phyloP scores from a whole-genome alignment of 2,888 invertebrate species.

The Mechanitis mazaeus region DNA sequence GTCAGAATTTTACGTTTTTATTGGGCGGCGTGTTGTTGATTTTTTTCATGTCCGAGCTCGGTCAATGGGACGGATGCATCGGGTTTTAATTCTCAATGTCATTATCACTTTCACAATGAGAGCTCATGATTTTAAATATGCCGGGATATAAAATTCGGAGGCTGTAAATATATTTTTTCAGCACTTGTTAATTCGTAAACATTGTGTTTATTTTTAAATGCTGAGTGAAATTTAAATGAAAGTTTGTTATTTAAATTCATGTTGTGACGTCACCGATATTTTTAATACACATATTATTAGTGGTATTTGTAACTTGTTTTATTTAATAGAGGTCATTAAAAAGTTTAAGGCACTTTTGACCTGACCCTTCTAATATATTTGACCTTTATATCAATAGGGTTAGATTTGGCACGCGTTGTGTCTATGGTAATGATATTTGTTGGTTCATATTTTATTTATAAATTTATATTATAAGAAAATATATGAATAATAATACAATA shows the following conservation, averaged over 20 bases:
- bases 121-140: slow-evolving; percentile 42
- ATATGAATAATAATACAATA: too few relatives aligned
- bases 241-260: neutral
- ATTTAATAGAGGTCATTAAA: slow-evolving; percentile 5
- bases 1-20: slow-evolving; percentile 76
- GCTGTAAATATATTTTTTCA: slow-evolving; percentile 26
- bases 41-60: slow-evolving; percentile 62
- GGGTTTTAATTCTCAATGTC: slow-evolving; percentile 75
- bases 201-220: neutral
- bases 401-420: slow-evolving; percentile 31
- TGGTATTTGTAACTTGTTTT: slow-evolving; percentile 8
- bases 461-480: too few relatives aligned
- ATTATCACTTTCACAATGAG: slow-evolving; percentile 75
- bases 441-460: too few relatives aligned
- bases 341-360: slow-evolving; percentile 13
- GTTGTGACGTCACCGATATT: too few relatives aligned
- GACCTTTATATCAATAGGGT: slow-evolving; percentile 25
- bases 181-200: neutral
- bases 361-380: slow-evolving; percentile 17
- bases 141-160: slow-evolving; percentile 32
- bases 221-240: neutral
- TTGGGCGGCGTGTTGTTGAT: slow-evolving; percentile 64
- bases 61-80: slow-evolving; percentile 71
- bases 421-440: neutral
- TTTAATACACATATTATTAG: too few relatives aligned